Evolutionary conservation across 2,797 vertebrate species (phyloP).

Genomic region (Lepidocolaptes lacrymiger): DNA sequence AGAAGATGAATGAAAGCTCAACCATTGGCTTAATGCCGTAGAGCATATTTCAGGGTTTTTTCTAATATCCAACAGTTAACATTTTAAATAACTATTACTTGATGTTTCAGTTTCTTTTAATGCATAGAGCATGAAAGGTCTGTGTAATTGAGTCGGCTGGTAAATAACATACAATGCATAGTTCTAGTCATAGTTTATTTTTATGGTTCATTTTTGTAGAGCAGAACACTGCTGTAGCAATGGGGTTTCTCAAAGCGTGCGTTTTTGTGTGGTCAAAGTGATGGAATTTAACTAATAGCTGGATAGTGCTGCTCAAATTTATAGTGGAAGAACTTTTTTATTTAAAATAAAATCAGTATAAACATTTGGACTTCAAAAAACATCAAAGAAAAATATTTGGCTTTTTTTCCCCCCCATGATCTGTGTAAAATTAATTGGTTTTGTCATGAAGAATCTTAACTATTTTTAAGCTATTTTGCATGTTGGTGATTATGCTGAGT

Average conservation of each 20-base stretch:
- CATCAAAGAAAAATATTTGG: background rate
- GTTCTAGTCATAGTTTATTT: background rate
- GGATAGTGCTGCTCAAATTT: background rate
- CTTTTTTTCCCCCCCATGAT: accelerated
- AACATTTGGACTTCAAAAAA: background rate
- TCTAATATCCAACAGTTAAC: background rate
- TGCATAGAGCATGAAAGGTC: background rate
- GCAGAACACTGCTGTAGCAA: background rate
- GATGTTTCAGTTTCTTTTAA: background rate
- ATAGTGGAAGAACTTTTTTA: background rate
- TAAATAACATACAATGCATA: background rate
- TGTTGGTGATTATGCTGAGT: background rate
- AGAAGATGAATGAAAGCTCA: background rate
- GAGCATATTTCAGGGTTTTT: background rate
- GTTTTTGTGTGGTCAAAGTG: background rate
- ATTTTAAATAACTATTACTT: background rate
- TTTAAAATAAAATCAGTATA: background rate
- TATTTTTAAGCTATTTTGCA: background rate
- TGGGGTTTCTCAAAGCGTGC: background rate
- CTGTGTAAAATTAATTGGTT: background rate
- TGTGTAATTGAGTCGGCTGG: background rate
- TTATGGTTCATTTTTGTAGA: background rate
- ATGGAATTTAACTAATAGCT: background rate
- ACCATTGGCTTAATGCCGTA: background rate
- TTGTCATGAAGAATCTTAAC: background rate